phyloP scores from a whole-genome alignment of 2,113 vertebrate species.

The Eublepharis macularius region DNA sequence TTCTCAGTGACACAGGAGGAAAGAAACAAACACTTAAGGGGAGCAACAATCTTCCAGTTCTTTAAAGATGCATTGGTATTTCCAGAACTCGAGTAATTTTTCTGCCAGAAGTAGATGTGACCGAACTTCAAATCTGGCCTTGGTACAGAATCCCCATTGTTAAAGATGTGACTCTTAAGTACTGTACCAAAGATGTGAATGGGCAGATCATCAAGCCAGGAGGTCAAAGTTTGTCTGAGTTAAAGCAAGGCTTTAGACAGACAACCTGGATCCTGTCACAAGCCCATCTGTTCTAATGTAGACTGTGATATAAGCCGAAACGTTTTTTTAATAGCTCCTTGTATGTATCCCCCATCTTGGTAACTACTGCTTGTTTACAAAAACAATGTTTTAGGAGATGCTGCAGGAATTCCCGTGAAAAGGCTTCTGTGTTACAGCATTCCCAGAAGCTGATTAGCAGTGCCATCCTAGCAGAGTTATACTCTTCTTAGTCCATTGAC shows the following conservation, averaged over 20 bases:
- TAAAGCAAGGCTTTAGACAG: slow-evolving; percentile 16
- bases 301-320: neutral
- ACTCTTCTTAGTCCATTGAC: no score
- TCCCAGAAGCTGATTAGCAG: neutral
- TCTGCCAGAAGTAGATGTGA: slow-evolving; percentile 52
- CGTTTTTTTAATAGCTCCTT: neutral
- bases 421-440: neutral
- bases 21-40: slow-evolving; percentile 60
- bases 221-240: slow-evolving; percentile 19
- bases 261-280: neutral
- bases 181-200: slow-evolving; percentile 4
- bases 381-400: neutral
- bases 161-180: neutral
- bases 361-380: slow-evolving; percentile 10
- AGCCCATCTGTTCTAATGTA: neutral
- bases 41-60: slow-evolving; percentile 43
- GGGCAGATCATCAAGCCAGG: neutral
- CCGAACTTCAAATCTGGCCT: slow-evolving; percentile 17
- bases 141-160: slow-evolving; percentile 33
- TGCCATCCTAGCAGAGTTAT: no score
- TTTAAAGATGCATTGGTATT: slow-evolving; percentile 50
- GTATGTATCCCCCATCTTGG: neutral
- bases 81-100: slow-evolving; percentile 53
- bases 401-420: neutral
- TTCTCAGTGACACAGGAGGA: slow-evolving; percentile 59